Evolutionary conservation across 2,888 invertebrate genomes (phyloP).

Genomic region (Agapostemon virescens): DNA sequence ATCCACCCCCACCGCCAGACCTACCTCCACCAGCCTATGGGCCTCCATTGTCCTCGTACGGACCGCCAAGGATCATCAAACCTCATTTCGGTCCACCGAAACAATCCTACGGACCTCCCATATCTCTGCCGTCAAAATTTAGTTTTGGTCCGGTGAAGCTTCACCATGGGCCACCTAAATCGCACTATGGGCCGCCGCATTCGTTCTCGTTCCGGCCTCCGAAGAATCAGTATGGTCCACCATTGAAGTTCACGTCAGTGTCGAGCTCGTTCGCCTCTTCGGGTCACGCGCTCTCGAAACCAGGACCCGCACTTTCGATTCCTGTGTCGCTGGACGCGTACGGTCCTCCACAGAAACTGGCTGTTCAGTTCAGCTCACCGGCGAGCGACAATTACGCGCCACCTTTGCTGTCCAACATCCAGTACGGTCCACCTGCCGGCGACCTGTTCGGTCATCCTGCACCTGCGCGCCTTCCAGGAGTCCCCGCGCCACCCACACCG

Average conservation of each 20-base stretch:
- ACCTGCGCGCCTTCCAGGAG: slow-evolving; percentile 86
- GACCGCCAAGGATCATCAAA: slow-evolving; percentile 76
- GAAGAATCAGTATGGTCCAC: slow-evolving; percentile 76
- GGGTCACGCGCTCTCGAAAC: slow-evolving; percentile 55
- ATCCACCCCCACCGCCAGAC: slow-evolving; percentile 82
- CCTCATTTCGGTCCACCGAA: slow-evolving; percentile 81
- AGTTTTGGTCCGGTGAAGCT: slow-evolving; percentile 79
- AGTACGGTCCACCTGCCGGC: slow-evolving; percentile 76
- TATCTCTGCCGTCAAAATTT: slow-evolving; percentile 60
- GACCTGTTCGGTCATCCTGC: slow-evolving; percentile 81
- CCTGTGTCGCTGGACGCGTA: slow-evolving; percentile 76
- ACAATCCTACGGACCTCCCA: slow-evolving; percentile 74
- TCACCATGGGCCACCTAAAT: slow-evolving; percentile 77
- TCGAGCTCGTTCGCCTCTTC: slow-evolving; percentile 69
- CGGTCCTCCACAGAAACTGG: slow-evolving; percentile 74
- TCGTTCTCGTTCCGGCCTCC: slow-evolving; percentile 76
- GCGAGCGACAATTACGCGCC: slow-evolving; percentile 72
- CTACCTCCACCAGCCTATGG: slow-evolving; percentile 74
- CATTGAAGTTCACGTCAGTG: slow-evolving; percentile 76
- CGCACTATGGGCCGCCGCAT: slow-evolving; percentile 66
- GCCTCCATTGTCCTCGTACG: slow-evolving; percentile 69
- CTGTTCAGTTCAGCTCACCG: slow-evolving; percentile 64
- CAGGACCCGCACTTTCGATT: slow-evolving; percentile 70
- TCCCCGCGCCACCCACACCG: slow-evolving; percentile 88
- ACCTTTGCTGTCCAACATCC: slow-evolving; percentile 51